phyloP scores from a whole-genome alignment of 2,797 vertebrate species.

The Phoebastria nigripes region DNA sequence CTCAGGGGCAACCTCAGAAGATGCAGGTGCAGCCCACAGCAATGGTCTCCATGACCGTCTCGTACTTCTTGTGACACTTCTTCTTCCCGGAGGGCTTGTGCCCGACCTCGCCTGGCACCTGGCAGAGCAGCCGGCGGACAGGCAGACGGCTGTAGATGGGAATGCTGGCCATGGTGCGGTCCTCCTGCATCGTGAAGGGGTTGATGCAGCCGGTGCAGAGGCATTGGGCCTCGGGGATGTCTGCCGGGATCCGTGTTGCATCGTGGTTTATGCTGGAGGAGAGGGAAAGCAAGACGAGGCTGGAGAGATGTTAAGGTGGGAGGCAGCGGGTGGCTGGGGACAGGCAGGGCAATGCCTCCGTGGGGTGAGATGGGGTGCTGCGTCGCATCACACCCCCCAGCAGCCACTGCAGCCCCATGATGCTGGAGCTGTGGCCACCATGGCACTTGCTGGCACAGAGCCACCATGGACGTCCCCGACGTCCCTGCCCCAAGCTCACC shows the following conservation, averaged over 20 bases:
- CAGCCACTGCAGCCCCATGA: fast-evolving
- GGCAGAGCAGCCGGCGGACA: constrained; percentile 79
- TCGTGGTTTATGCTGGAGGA: constrained; percentile 82
- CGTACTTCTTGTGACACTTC: constrained; percentile 69
- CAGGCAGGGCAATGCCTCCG: background rate
- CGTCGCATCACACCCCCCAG: fast-evolving
- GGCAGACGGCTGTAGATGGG: constrained; percentile 86
- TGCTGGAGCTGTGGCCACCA: fast-evolving
- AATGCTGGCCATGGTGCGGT: constrained; percentile 83
- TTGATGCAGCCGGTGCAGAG: constrained; percentile 83
- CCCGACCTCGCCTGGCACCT: background rate
- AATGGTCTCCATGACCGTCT: constrained; percentile 83
- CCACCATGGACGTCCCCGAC: fast-evolving
- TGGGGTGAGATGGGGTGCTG: fast-evolving
- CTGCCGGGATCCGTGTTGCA: constrained; percentile 72
- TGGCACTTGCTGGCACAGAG: background rate
- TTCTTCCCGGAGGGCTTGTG: constrained; percentile 13
- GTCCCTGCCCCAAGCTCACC: constrained; percentile 63
- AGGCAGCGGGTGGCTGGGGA: background rate
- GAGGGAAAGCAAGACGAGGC: fast-evolving
- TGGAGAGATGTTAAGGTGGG: fast-evolving
- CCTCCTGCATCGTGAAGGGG: constrained; percentile 87
- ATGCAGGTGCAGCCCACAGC: constrained; percentile 87
- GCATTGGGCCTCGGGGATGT: constrained; percentile 82
- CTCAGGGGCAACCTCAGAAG: constrained; percentile 68